Evolutionary conservation across 2,113 vertebrate species (phyloP).

Genomic region (Lontra canadensis): DNA sequence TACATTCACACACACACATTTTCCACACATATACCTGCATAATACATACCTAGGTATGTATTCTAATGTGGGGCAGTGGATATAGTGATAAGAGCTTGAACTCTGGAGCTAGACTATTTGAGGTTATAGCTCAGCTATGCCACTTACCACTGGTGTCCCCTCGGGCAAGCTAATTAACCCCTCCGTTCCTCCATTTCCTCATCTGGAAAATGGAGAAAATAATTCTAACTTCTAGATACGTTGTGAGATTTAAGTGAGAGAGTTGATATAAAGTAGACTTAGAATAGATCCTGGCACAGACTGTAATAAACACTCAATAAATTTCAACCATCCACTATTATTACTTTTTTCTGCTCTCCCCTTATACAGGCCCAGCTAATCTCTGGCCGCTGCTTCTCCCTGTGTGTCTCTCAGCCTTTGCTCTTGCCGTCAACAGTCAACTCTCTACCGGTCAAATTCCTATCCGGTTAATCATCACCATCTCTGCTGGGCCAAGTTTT

Average conservation of each 20-base stretch:
- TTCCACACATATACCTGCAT: no score
- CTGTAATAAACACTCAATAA: background rate
- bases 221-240: background rate
- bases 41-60: background rate
- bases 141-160: background rate
- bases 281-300: background rate
- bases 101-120: background rate
- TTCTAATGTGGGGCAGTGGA: background rate
- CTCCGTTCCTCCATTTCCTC: background rate
- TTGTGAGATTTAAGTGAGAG: background rate
- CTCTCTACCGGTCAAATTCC: constrained; percentile 25
- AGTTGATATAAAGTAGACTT: background rate
- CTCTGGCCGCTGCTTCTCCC: background rate
- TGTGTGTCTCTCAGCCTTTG: background rate
- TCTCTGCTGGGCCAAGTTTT: background rate
- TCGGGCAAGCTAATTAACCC: background rate
- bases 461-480: constrained; percentile 41
- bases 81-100: background rate
- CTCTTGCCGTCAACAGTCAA: background rate
- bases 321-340: background rate
- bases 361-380: background rate
- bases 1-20: background rate
- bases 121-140: background rate
- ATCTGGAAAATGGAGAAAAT: background rate
- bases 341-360: background rate